Base-by-base conservation (phyloP, 2,888 invertebrate species). In the Nymphalis polychloros region DNA sequence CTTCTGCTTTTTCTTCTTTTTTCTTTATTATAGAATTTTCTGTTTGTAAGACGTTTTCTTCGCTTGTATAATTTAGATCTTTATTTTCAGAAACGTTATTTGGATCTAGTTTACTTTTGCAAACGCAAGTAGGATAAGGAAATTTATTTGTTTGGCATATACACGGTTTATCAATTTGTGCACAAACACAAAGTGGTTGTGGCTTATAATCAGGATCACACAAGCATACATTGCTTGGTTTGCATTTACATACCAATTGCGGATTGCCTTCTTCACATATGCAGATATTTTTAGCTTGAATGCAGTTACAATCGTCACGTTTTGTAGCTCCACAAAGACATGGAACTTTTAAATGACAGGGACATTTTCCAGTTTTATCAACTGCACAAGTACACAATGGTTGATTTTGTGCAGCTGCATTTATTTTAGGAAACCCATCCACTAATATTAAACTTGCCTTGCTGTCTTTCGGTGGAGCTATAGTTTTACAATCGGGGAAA, bases 401-500 rank as follows among this genome's bases (percentile, higher is more conserved):
- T n/a, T 69, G 71, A 2, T 62, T 69, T 73, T 78, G 81, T 5
- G 74, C 75, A 27, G 73, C 75, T 10, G 77, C 78, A 76, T 91
- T 92, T 46, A 90, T 73, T 79, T 84, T 77, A 10, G 92, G 93
- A 62, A 92, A 65, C 17, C 91, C 92, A 73, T 90, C 81, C 17
- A 84, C 84, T 35, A 86, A 74, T 3, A 88, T 73, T 19, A 92
- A 47, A 75, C 90, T 92, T 16, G 80, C 79, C 73, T 85, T 81
- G 68, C 89, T 89, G 65, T 84, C 76, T 72, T 73, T 73, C 8
- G 80, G 73, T 8, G 79, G 75, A 19, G 70, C 69, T 49, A 85
- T 80, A 71, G 88, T 87, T 47, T 73, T 76, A 67, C 91, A 91
- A 72, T 92, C 89, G n/a, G 92, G 87, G 66, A 88, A 93, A 72